Evolutionary conservation across 2,888 invertebrate species (phyloP).

Genomic region (Cryptus armator): DNA sequence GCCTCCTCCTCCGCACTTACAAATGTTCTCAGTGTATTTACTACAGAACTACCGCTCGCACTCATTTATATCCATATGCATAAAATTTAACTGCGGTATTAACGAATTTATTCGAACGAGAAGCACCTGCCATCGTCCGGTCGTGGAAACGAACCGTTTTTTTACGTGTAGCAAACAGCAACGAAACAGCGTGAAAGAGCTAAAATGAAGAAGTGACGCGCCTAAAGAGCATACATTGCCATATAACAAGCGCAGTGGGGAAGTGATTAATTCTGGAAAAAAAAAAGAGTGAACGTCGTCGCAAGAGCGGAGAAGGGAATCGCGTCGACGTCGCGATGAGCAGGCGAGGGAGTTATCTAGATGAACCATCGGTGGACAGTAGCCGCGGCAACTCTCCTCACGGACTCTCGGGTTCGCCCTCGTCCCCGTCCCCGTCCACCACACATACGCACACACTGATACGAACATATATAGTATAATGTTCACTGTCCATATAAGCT

Average conservation of each 20-base stretch:
- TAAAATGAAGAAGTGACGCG: constrained; percentile 60
- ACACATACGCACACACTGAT: constrained; percentile 22
- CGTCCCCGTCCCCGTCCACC: constrained; percentile 48
- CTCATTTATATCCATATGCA: constrained; percentile 37
- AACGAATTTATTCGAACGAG: constrained; percentile 59
- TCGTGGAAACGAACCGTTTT: constrained; percentile 5
- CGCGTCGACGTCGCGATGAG: constrained; percentile 62
- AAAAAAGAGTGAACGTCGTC: constrained; percentile 74
- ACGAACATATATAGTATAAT: constrained; percentile 54
- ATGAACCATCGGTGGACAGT: constrained; percentile 81
- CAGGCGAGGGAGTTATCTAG: constrained; percentile 76
- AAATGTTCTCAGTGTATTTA: not conserved
- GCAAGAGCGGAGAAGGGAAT: constrained; percentile 42
- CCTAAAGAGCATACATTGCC: constrained; percentile 64
- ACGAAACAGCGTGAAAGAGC: constrained; percentile 52
- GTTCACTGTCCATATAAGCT: constrained; percentile 82
- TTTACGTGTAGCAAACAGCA: constrained; percentile 9
- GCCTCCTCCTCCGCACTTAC: not conserved
- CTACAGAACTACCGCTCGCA: not conserved
- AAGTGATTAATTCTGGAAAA: constrained; percentile 73
- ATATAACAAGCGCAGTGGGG: constrained; percentile 40
- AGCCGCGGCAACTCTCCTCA: constrained; percentile 78
- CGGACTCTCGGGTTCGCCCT: constrained; percentile 66
- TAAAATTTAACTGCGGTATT: constrained; percentile 43
- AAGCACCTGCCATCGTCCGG: constrained; percentile 37